Base-by-base conservation (phyloP, 1,140 invertebrate species). In the Rhagoletis zephyria region DNA sequence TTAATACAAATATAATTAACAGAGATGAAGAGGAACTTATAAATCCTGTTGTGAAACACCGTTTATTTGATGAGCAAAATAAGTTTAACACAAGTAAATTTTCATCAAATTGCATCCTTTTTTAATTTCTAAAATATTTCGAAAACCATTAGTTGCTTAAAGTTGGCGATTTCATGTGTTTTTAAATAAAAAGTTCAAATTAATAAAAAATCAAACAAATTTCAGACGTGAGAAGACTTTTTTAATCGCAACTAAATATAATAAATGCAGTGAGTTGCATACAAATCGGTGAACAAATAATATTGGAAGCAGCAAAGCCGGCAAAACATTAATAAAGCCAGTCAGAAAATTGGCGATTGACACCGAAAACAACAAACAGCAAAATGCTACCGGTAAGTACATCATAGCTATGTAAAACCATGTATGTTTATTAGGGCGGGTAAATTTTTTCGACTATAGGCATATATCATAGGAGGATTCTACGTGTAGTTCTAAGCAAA, bases 341-440 rank as follows among this genome's bases (percentile, higher is more conserved):
- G 56, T 19, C 45, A 56, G 70, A 81, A 56, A 81, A 56, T 59
- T 10, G 45, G 48, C 74, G 45, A 81, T 81, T 81, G 48, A 56
- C 48, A 81, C 16, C 19, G 4, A 87, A 87, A 42, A 85, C 45
- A 88, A 85, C 60, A 77, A 87, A 81, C 88, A 81, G 64, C 87
- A 89, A 89, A 89, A 89, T 89, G 88, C 88, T 89, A 88, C 88
- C 88, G 88, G 88, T 89, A 89, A 89, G 88, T 88, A 85, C 30
- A 3, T 70, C 63, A 67, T n/a, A 65, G 4, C 30, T 30, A 30
- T 30, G 30, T 30, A 30, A 30, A 30, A 30, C 30, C 30, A 30
- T 30, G 30, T 30, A 30, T 30, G 30, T 30, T 30, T 30, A 30
- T 30, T 30, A 30, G 30, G 30, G 30, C 30, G 30, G 30, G 30